Evolutionary conservation across 2,888 invertebrate species (phyloP).

Genomic region (Dasypolia templi): DNA sequence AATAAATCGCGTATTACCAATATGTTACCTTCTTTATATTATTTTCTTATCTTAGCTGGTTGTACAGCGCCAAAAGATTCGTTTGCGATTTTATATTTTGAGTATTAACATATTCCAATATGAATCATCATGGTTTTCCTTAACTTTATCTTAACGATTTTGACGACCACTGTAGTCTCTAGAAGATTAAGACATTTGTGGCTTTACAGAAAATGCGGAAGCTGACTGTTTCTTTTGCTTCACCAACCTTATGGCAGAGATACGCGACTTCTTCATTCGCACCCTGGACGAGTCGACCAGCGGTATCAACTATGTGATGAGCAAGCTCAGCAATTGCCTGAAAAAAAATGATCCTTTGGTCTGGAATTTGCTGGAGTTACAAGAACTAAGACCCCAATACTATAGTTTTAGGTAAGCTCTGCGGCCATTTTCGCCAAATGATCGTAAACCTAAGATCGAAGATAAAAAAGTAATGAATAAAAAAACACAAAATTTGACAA

Average conservation of each 20-base stretch:
- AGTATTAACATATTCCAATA: not conserved
- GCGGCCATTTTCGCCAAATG: not conserved
- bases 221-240: constrained; percentile 99
- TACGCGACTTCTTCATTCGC: constrained; percentile 99
- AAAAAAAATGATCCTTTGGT: constrained; percentile 94
- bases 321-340: constrained; percentile 93
- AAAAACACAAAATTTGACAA: too few relatives aligned
- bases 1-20: not conserved
- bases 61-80: not conserved
- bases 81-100: not conserved
- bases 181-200: not conserved
- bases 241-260: constrained; percentile 99
- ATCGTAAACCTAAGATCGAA: not conserved
- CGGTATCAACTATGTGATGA: constrained; percentile 98
- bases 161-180: not conserved
- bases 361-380: constrained; percentile 94
- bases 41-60: not conserved
- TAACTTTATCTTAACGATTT: not conserved
- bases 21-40: not conserved
- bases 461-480: too few relatives aligned
- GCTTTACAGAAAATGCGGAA: constrained; percentile 95
- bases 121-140: not conserved
- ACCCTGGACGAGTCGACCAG: constrained; percentile 97
- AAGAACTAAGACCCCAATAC: constrained; percentile 98
- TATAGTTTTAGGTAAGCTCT: constrained; percentile 95